Evolutionary conservation across 1,140 invertebrate species (phyloP).

Genomic region (Notospermus geniculatus): DNA sequence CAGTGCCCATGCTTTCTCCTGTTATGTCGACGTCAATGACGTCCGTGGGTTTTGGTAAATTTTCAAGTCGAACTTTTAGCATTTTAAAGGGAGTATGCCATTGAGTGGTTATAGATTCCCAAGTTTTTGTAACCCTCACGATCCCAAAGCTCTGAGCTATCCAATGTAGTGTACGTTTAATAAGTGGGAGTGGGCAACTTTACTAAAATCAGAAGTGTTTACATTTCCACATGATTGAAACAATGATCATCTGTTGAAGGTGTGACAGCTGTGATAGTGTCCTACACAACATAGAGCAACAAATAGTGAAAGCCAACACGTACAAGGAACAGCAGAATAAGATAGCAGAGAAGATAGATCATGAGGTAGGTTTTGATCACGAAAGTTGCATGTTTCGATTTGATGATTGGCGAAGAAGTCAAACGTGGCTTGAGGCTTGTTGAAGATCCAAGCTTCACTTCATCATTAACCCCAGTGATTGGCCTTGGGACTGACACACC

Average conservation of each 20-base stretch:
- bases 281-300: slow-evolving; percentile 81
- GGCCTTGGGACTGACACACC: no score
- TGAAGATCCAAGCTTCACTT: no score
- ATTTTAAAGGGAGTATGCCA: no score
- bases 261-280: slow-evolving; percentile 88
- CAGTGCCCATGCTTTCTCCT: no score
- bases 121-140: no score
- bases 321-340: slow-evolving; percentile 78
- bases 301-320: slow-evolving; percentile 81
- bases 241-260: slow-evolving; percentile 36
- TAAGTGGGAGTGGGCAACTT: not conserved
- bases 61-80: no score
- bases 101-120: no score
- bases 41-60: not conserved
- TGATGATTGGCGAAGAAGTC: no score
- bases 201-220: not conserved
- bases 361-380: slow-evolving; percentile 65
- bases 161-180: not conserved
- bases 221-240: not conserved
- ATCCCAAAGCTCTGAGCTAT: no score
- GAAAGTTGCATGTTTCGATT: not conserved
- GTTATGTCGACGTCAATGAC: slow-evolving; percentile 1
- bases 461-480: no score
- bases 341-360: slow-evolving; percentile 80
- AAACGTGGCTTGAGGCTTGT: no score